Conservation (phyloP, 2,797 vertebrate species). For the Myotis myotis region DNA sequence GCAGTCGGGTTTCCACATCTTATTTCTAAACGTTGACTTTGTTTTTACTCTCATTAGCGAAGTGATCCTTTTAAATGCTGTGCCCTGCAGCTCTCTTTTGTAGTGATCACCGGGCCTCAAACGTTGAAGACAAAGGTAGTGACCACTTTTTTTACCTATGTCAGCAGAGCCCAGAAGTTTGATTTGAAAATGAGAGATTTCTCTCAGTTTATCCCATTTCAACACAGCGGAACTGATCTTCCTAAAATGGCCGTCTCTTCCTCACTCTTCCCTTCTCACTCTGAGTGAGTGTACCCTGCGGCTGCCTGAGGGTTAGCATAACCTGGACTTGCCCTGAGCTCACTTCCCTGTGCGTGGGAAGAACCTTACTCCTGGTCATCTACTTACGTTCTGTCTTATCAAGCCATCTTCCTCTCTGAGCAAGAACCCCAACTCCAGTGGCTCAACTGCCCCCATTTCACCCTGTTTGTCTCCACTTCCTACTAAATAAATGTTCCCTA, state of each 20-base stretch:
- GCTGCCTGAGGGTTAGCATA: not conserved
- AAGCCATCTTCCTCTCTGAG: not conserved
- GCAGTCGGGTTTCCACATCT: not conserved
- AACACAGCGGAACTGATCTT: rapidly evolving
- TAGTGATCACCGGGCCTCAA: not conserved
- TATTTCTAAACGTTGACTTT: not conserved
- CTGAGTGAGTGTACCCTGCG: not conserved
- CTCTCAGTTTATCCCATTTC: not conserved
- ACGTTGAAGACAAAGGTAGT: not conserved
- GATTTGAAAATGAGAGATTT: not conserved
- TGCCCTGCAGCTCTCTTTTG: not conserved
- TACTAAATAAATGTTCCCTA: not conserved
- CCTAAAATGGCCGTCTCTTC: rapidly evolving
- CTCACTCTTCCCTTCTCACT: not conserved
- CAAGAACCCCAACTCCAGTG: not conserved
- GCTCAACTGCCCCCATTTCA: too few relatives aligned
- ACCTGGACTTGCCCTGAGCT: not conserved
- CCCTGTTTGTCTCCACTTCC: not conserved
- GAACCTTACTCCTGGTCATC: not conserved
- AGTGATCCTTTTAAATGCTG: not conserved
- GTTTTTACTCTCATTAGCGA: not conserved
- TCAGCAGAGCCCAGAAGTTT: not conserved
- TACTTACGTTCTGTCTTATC: not conserved
- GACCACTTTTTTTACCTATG: not conserved
- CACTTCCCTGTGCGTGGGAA: rapidly evolving